Base-by-base conservation (phyloP, 2,113 vertebrate genomes). In the Aramus guarauna region DNA sequence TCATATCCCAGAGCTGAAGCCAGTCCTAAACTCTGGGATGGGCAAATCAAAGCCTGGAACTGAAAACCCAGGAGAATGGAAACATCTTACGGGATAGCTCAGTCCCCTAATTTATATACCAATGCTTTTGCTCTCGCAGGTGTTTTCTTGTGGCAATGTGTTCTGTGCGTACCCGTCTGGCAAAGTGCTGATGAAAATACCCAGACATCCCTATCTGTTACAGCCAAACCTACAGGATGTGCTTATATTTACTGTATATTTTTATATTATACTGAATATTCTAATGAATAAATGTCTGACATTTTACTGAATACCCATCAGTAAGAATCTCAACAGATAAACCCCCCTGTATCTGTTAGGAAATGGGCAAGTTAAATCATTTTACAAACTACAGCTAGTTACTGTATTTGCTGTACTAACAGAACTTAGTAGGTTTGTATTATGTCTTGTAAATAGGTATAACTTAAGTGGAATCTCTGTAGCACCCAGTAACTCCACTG, bases 161-260 rank as follows among this genome's bases (percentile, higher is more conserved):
- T 94, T 94, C 90, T 92, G 81, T 90, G 72, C 66, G 47, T 86
- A 91, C 55, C 75, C 0, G 0, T 88, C 89, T 90, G 76, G 84
- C 50, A 84, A 86, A 95, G 77, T 0, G 7, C 74, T 96, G 93
- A 83, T 94, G 85, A 83, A 94, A 81, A 91, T 24, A 82, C 26
- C 43, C 85, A 90, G 90, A 94, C 37, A 68, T 43, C 66, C 76
- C 39, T 74, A 23, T 47, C 72, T 85, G 48, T 93, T 75, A 71
- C 74, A 93, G 73, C 85, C 86, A 92, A 66, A 90, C 90, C 68
- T 84, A 69, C 56, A 87, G 72, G 66, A 87, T 81, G 53, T 92
- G 68, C 92, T 95, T 95, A 78, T 90, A 96, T 87, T 97, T 96
- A 89, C 96, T 94, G 93, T 96, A 80, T 96, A 88, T 96, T 97